phyloP scores from a whole-genome alignment of 2,797 vertebrate genomes.

The Momotus momota region DNA sequence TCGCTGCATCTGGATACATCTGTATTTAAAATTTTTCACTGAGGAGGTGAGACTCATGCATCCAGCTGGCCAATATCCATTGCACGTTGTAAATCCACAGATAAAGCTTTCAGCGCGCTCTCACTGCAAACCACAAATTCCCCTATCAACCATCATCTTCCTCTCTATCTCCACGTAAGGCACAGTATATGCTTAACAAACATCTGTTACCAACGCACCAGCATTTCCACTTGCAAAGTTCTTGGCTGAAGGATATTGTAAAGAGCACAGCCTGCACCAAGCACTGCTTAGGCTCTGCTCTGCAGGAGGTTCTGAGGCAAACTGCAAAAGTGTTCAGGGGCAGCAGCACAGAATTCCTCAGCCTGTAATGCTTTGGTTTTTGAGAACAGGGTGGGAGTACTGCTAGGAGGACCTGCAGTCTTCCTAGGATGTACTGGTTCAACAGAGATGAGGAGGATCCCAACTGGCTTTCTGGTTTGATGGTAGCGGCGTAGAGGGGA shows the following conservation, averaged over 20 bases:
- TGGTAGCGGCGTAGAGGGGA: neutral
- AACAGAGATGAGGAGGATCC: neutral
- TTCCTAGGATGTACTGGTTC: neutral
- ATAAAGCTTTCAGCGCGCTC: neutral
- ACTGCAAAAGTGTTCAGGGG: neutral
- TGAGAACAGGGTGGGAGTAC: neutral
- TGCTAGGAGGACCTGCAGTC: neutral
- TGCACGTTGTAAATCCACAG: neutral
- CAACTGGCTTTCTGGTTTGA: neutral
- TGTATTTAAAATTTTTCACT: neutral
- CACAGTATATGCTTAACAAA: conserved; percentile 24
- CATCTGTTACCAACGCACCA: conserved; percentile 30
- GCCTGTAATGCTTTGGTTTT: neutral
- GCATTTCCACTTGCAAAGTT: neutral
- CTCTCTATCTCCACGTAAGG: neutral
- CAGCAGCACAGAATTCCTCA: neutral
- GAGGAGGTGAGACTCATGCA: neutral
- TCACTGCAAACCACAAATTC: neutral
- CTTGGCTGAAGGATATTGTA: neutral
- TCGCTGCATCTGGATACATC: neutral
- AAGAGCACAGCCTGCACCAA: neutral
- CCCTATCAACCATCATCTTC: neutral
- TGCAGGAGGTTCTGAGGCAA: neutral
- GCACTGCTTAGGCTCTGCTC: accelerated
- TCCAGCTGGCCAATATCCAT: neutral